Conservation (phyloP, 30 jellyfish, hydroid and myxozoan genomes). For the Hydractinia symbiolongicarpus region DNA sequence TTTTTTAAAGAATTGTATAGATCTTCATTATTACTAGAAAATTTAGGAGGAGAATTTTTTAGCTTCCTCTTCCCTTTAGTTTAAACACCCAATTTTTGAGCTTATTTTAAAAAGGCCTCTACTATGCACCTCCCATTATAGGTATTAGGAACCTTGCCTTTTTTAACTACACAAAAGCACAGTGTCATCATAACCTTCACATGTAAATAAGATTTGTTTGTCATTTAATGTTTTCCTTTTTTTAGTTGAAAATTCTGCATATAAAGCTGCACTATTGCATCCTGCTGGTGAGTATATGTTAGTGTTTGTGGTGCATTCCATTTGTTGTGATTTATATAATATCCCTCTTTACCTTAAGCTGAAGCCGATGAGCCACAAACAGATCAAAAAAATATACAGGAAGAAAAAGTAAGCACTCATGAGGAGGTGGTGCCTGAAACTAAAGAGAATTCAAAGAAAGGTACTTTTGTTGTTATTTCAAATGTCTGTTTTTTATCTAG, state of each 20-base stretch:
- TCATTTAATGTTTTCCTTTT: background rate
- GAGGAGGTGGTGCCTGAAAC: background rate
- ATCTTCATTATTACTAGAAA: background rate
- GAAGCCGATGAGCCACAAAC: background rate
- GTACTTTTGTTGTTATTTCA: background rate
- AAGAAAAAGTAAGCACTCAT: conserved; percentile 5
- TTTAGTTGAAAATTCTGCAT: conserved; percentile 45
- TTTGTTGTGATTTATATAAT: background rate
- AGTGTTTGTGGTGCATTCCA: background rate
- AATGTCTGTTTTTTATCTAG: conserved; percentile 14
- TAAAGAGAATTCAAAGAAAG: background rate
- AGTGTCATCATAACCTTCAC: too few species aligned
- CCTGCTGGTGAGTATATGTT: conserved; percentile 26
- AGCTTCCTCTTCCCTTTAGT: too few species aligned
- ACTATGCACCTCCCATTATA: too few species aligned
- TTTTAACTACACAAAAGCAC: too few species aligned
- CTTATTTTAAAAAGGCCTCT: too few species aligned
- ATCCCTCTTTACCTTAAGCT: background rate
- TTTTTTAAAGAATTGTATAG: background rate
- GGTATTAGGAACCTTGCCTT: too few species aligned
- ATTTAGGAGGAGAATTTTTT: too few species aligned
- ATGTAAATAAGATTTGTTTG: background rate
- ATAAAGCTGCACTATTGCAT: conserved; percentile 57
- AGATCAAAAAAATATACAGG: background rate
- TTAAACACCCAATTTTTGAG: too few species aligned